phyloP scores from a whole-genome alignment of 2,888 invertebrate species.

The Nesidiocoris tenuis region DNA sequence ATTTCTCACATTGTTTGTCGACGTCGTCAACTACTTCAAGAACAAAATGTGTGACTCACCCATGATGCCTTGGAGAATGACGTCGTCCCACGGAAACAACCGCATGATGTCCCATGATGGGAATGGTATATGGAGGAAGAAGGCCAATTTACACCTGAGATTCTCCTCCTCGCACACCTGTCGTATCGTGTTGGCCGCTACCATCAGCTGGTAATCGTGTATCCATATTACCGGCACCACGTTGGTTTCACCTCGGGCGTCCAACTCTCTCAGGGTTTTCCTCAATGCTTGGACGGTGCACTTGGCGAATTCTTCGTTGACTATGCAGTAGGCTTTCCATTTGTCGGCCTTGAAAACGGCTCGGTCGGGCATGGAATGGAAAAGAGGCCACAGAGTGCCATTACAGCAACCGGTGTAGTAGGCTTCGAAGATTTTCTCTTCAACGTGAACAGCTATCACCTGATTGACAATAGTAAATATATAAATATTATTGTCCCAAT shows the following conservation, averaged over 20 bases:
- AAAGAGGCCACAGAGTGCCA: slow-evolving; percentile 56
- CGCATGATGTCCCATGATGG: slow-evolving; percentile 58
- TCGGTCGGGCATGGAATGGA: slow-evolving; percentile 56
- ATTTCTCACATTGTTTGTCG: too few relatives aligned
- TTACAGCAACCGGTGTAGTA: slow-evolving; percentile 57
- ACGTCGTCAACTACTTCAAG: neutral
- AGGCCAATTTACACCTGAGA: slow-evolving; percentile 56
- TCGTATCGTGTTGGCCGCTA: slow-evolving; percentile 57
- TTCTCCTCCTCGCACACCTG: slow-evolving; percentile 55
- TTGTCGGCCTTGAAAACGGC: slow-evolving; percentile 55
- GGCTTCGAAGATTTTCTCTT: slow-evolving; percentile 53
- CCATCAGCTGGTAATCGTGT: slow-evolving; percentile 59
- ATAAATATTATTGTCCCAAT: too few relatives aligned
- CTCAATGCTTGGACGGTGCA: slow-evolving; percentile 54
- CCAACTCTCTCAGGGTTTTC: slow-evolving; percentile 52
- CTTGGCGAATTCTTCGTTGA: slow-evolving; percentile 55
- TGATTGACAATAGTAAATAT: slow-evolving; percentile 37
- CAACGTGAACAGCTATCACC: slow-evolving; percentile 54
- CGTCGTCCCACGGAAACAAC: slow-evolving; percentile 57
- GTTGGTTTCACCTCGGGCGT: slow-evolving; percentile 52
- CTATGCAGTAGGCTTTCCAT: slow-evolving; percentile 55
- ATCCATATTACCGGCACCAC: slow-evolving; percentile 58
- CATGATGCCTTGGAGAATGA: slow-evolving; percentile 57
- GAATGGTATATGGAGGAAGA: slow-evolving; percentile 60
- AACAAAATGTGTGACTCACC: slow-evolving; percentile 49